Conservation (phyloP, 2,113 vertebrate species). For the Aegotheles bennettii region DNA sequence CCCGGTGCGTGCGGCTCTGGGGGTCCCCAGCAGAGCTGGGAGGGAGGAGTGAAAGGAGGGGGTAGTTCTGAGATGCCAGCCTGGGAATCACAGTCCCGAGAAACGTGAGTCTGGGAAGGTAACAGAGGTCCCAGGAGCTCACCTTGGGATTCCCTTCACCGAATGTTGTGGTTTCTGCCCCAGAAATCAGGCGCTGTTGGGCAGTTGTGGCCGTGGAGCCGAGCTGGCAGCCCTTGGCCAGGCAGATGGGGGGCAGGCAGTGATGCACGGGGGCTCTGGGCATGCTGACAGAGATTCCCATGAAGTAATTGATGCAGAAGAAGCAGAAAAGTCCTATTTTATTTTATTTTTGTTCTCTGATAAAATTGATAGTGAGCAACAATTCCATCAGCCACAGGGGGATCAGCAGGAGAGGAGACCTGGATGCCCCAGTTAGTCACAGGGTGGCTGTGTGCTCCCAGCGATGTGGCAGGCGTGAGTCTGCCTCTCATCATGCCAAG, state of each 20-base stretch:
- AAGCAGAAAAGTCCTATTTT: neutral
- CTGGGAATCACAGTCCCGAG: no score
- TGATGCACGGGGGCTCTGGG: no score
- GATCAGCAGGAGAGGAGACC: neutral
- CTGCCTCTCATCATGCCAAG: neutral
- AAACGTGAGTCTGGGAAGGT: no score
- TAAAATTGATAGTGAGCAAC: neutral
- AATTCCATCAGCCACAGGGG: neutral
- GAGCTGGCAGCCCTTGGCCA: neutral
- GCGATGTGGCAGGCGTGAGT: neutral
- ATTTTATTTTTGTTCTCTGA: neutral
- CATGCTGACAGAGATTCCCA: no score
- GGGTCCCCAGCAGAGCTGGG: neutral
- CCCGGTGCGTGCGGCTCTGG: neutral
- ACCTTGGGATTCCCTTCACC: neutral
- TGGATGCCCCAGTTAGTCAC: conserved; percentile 23
- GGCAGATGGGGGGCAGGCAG: neutral
- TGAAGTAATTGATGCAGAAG: neutral
- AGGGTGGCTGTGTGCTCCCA: neutral
- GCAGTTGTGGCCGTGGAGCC: neutral
- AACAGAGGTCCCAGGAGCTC: neutral
- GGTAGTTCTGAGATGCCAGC: neutral
- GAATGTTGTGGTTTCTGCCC: neutral
- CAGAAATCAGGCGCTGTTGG: neutral
- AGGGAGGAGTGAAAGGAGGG: neutral